Base-by-base conservation (phyloP, 2,797 vertebrate genomes). In the Dryobates pubescens region DNA sequence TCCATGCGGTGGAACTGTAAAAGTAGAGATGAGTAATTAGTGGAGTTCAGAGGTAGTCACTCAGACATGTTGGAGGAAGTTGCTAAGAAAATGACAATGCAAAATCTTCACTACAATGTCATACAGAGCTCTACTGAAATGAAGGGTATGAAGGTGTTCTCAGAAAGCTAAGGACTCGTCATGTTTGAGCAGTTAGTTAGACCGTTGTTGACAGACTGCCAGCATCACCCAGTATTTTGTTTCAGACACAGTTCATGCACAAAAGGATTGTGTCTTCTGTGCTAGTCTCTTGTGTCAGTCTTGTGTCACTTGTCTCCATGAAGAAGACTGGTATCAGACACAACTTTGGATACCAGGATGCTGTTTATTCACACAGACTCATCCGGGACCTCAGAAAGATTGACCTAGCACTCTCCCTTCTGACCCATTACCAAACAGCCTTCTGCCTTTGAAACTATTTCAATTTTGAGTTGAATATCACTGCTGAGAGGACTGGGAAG, bases 361-460 rank as follows among this genome's bases (percentile, higher is more conserved):
- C 59, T 57, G 45, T 43, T 67, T 38, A 91, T 91, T 90, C 85
- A 86, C 38, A 38, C 72, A 64, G 63, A 75, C 19, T 17, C 29
- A 89, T 32, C 16, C 0, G 12, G 30, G 70, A 88, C 47, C 53
- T 86, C 38, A 57, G 57, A 88, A 81, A 88, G 64, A 61, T 36
- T 92, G 79, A 91, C 63, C 47, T 72, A 72, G 29, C 26, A 69
- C 20, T 10, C 10, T 59, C 29, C 13, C 10, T 81, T 92, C 67
- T 53, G 29, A 87, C 9, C 26, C 12, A 26, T 15, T 89, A 67
- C 73, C 74, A 86, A 12, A 34, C 43, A 70, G 45, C 22, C 67
- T 88, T 75, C 74, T 83, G 57, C 38, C 43, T 88, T 76, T 73
- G 70, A 64, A 92, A 93, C 67, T 69, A 73, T 12, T 59, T 86